phyloP scores from a whole-genome alignment of 53 echinoderm and acorn worm species.

The Crossaster papposus region DNA sequence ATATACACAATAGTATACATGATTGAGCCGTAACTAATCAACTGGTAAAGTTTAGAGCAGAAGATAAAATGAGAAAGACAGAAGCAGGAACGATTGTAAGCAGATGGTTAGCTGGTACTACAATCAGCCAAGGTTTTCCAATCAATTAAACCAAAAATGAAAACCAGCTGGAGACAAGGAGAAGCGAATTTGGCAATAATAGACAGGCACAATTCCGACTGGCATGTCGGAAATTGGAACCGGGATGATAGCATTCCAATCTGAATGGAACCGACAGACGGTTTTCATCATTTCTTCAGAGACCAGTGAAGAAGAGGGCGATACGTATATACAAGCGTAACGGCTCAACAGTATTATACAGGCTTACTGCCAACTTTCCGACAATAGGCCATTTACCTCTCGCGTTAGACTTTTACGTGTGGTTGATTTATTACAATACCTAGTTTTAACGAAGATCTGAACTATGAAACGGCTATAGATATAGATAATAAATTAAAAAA shows the following conservation, averaged over 20 bases:
- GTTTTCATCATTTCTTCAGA: not conserved
- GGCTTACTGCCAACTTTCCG: too few species aligned
- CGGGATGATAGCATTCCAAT: not conserved
- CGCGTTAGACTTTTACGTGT: too few species aligned
- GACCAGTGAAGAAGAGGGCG: not conserved
- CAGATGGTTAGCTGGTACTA: not conserved
- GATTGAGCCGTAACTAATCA: not conserved
- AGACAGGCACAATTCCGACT: not conserved
- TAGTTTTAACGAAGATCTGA: too few species aligned
- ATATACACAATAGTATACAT: not conserved
- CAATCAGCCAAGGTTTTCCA: not conserved
- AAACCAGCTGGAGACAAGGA: not conserved
- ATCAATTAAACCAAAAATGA: not conserved
- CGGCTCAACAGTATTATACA: too few species aligned
- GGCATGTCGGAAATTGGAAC: slow-evolving; percentile 11
- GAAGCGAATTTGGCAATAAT: not conserved
- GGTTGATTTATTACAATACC: too few species aligned
- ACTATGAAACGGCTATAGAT: too few species aligned
- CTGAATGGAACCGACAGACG: not conserved
- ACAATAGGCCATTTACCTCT: too few species aligned
- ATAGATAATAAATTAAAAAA: too few species aligned
- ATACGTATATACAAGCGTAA: too few species aligned
- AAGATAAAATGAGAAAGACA: not conserved
- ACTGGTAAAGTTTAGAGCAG: slow-evolving; percentile 2
- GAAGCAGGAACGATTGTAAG: not conserved